Evolutionary conservation across 2,888 invertebrate species (phyloP).

Genomic region (Xanthorhoe designata): DNA sequence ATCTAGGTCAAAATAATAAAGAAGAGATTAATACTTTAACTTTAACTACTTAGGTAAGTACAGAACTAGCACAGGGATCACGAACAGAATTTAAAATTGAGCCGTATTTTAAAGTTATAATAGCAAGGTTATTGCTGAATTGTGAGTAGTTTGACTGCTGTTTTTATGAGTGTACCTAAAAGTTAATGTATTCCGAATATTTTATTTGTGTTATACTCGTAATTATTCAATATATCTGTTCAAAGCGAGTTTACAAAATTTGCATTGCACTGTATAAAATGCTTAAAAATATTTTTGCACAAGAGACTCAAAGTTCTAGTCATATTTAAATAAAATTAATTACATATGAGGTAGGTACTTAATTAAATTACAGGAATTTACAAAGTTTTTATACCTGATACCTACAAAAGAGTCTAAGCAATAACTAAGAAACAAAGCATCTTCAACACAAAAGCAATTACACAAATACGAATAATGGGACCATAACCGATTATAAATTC

Average conservation of each 20-base stretch:
- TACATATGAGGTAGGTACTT: too few species aligned
- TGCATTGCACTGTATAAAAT: background rate
- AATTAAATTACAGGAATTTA: too few species aligned
- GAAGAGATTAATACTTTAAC: constrained; percentile 58
- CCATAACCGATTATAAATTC: constrained; percentile 39
- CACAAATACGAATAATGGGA: constrained; percentile 35
- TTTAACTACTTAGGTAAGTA: constrained; percentile 52
- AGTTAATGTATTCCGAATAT: constrained; percentile 12
- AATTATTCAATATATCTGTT: background rate
- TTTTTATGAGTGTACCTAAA: constrained; percentile 3
- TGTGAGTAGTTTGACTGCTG: constrained; percentile 20
- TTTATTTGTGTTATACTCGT: constrained; percentile 2
- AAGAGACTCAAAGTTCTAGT: too few species aligned
- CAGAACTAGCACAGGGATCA: constrained; percentile 45
- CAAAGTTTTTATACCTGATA: too few species aligned
- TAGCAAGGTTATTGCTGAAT: constrained; percentile 35
- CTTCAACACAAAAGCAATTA: constrained; percentile 24
- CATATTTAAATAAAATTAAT: too few species aligned
- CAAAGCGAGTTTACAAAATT: background rate
- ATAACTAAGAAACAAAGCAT: background rate
- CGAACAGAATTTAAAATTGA: constrained; percentile 45
- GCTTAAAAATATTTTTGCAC: too few species aligned
- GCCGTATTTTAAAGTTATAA: constrained; percentile 34
- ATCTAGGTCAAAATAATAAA: constrained; percentile 65
- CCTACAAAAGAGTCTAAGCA: background rate